Evolutionary conservation across 1,140 invertebrate species (phyloP).

Genomic region (Sycophaga agraensis): DNA sequence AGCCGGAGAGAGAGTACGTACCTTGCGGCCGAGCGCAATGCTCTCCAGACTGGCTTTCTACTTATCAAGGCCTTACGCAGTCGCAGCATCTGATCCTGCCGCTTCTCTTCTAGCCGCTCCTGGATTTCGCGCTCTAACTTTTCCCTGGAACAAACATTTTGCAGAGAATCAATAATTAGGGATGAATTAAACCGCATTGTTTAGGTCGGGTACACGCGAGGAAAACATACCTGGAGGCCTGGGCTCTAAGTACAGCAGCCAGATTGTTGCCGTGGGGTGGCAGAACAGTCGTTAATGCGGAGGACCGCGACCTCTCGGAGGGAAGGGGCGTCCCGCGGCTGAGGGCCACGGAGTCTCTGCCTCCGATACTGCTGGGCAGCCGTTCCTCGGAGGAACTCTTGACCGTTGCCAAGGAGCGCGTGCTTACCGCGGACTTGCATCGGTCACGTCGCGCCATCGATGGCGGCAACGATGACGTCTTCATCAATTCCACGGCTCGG

Average conservation of each 20-base stretch:
- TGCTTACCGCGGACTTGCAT: conserved; percentile 43
- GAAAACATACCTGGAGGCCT: conserved; percentile 62
- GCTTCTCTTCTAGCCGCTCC: conserved; percentile 62
- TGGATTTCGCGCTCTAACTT: conserved; percentile 66
- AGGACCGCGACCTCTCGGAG: conserved; percentile 54
- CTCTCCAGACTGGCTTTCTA: conserved; percentile 69
- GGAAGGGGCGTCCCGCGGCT: conserved; percentile 37
- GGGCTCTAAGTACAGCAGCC: conserved; percentile 69
- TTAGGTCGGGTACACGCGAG: neutral
- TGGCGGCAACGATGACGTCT: conserved; percentile 66
- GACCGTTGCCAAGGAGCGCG: neutral
- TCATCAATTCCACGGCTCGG: conserved; percentile 68
- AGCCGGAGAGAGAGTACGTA: conserved; percentile 8
- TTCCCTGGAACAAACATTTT: conserved; percentile 49
- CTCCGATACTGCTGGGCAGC: neutral
- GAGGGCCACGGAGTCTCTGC: conserved; percentile 40
- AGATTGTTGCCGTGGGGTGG: conserved; percentile 66
- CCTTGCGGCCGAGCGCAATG: conserved; percentile 61
- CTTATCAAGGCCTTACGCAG: conserved; percentile 63
- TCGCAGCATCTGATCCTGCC: conserved; percentile 59
- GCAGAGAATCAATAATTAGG: neutral
- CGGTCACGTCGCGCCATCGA: conserved; percentile 69
- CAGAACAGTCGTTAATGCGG: conserved; percentile 48
- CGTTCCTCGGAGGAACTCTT: conserved; percentile 6
- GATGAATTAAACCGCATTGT: neutral